Percentiles rank a stretch among this genome's conserved stretches.
Evolutionary conservation across 2,113 vertebrate species (phyloP).

Genomic region (Orthonyx spaldingii): DNA sequence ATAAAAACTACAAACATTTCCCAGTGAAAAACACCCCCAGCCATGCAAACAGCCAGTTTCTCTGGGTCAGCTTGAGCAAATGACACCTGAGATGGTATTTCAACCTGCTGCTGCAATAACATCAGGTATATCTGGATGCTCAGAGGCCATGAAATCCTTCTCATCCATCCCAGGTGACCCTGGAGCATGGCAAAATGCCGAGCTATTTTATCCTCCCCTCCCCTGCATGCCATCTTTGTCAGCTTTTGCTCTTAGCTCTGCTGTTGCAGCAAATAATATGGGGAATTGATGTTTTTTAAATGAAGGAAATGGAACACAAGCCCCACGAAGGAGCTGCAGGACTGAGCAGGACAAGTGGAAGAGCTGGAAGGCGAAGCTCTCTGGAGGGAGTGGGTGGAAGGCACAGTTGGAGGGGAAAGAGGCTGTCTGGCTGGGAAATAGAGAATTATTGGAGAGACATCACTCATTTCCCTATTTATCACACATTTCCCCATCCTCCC

Average conservation of each 20-base stretch:
- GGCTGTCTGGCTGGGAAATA: background rate
- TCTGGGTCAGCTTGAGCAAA: background rate
- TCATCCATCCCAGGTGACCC: background rate
- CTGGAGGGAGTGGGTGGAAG: background rate
- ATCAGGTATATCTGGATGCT: background rate
- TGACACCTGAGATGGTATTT: background rate
- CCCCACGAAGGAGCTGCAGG: rapidly evolving
- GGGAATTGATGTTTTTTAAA: background rate
- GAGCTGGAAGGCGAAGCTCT: background rate
- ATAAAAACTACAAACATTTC: slow-evolving; percentile 72
- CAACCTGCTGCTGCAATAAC: background rate
- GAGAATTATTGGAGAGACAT: background rate
- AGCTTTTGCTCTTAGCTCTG: slow-evolving; percentile 33
- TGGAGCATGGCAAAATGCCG: background rate
- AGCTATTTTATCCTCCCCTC: background rate
- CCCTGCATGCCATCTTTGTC: background rate
- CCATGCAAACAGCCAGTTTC: background rate
- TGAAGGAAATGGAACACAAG: background rate
- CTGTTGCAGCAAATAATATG: background rate
- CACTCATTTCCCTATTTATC: background rate
- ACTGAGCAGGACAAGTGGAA: background rate
- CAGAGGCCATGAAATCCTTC: background rate
- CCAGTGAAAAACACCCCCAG: slow-evolving; percentile 63
- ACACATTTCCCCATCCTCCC: background rate
- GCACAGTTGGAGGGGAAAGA: background rate